These are phyloP conservation scores for Tragopan temminckii DNA, from an alignment of 2,797 vertebrate species.

Conservation along the genomic window DNA sequence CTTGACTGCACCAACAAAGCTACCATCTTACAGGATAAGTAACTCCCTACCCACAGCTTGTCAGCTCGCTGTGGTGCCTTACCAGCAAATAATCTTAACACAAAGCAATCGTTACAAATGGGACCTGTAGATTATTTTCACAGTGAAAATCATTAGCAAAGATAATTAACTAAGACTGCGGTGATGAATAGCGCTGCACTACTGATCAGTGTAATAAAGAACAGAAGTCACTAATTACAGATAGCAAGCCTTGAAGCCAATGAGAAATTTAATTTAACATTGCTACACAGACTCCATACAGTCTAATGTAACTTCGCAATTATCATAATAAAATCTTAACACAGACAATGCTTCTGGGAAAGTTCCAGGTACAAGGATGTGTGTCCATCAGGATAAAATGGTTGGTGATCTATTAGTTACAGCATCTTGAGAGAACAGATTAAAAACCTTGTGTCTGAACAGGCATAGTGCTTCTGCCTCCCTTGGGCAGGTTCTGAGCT, in stretches of 20 bases:
- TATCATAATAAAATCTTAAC: conserved; percentile 60
- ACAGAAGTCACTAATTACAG: conserved; percentile 81
- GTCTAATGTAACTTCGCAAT: conserved; percentile 65
- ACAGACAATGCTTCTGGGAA: conserved; percentile 42
- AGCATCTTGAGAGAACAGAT: background rate
- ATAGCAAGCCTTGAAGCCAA: conserved; percentile 66
- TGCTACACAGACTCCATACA: conserved; percentile 52
- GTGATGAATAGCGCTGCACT: conserved; percentile 75
- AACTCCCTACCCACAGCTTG: conserved; percentile 26
- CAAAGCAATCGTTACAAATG: conserved; percentile 61
- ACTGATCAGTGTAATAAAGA: conserved; percentile 78
- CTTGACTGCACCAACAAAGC: conserved; percentile 17
- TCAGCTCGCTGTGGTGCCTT: conserved; percentile 42
- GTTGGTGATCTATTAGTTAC: background rate
- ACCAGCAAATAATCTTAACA: conserved; percentile 50
- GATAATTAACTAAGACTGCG: conserved; percentile 77
- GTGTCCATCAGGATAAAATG: background rate
- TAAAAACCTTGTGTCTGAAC: background rate
- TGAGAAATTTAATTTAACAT: conserved; percentile 71
- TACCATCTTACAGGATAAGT: conserved; percentile 9
- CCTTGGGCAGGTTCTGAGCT: background rate
- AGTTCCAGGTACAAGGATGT: conserved; percentile 23
- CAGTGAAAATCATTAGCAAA: conserved; percentile 76
- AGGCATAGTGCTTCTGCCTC: background rate
- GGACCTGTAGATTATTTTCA: conserved; percentile 66